phyloP scores from a whole-genome alignment of 2,113 vertebrate species.

The Serranochromis macrocephalus region DNA sequence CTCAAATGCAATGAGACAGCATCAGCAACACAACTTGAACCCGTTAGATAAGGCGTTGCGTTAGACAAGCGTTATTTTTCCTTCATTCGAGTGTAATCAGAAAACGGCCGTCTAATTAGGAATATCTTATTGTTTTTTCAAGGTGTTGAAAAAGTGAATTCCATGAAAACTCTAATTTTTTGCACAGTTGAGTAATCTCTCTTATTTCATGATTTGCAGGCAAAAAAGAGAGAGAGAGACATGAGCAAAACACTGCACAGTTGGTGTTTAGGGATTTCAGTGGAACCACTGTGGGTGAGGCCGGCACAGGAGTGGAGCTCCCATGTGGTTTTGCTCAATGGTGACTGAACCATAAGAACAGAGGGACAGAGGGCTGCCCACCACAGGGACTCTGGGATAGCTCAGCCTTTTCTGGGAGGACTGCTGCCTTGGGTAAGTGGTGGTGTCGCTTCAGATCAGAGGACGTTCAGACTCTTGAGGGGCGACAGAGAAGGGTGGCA shows the following conservation, averaged over 20 bases:
- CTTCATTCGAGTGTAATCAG: not conserved
- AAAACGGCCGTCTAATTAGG: not conserved
- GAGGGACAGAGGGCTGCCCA: conserved; percentile 52
- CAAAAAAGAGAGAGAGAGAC: not conserved
- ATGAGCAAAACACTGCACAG: not conserved
- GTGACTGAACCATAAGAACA: conserved; percentile 63
- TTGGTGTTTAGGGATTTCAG: not conserved
- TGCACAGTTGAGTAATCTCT: not conserved
- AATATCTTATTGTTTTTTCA: not conserved
- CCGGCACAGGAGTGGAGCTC: conserved; percentile 28
- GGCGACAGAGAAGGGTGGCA: not conserved
- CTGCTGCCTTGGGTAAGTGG: conserved; percentile 40
- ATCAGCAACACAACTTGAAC: conserved; percentile 2
- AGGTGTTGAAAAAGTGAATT: not conserved
- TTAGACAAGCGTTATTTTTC: conserved; percentile 24
- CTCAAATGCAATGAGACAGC: conserved; percentile 40
- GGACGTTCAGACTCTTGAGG: conserved; percentile 34
- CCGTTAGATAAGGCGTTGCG: conserved; percentile 25
- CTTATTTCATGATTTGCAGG: not conserved
- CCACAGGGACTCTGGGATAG: conserved; percentile 54
- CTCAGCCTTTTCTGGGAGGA: conserved; percentile 45
- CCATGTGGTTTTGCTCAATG: conserved; percentile 54
- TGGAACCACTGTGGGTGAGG: not conserved
- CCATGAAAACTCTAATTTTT: not conserved
- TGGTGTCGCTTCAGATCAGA: conserved; percentile 54